Evolutionary conservation across 2,888 invertebrate genomes (phyloP).

Genomic region (Eupithecia subfuscata): DNA sequence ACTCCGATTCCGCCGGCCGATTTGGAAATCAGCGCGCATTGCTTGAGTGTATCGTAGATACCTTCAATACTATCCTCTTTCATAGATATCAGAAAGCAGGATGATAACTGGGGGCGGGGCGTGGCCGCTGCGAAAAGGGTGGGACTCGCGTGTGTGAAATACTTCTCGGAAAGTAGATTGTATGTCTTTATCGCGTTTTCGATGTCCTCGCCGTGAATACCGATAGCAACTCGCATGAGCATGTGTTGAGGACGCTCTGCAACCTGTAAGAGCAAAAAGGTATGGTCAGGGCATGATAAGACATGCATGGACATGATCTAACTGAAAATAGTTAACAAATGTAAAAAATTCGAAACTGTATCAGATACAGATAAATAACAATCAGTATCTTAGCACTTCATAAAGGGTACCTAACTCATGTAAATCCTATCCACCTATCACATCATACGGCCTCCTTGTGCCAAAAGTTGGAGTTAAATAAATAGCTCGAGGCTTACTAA

Average conservation of each 20-base stretch:
- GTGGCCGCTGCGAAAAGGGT: conserved; percentile 98
- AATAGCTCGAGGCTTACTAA: too few relatives aligned
- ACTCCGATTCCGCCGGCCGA: conserved; percentile 98
- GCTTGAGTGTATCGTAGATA: conserved; percentile 95
- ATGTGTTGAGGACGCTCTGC: conserved; percentile 99
- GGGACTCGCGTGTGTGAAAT: conserved; percentile 99
- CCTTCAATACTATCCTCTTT: conserved; percentile 97
- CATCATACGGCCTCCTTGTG: too few relatives aligned
- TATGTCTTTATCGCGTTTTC: conserved; percentile 97
- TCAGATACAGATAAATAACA: background rate
- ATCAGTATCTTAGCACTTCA: background rate
- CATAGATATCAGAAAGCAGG: conserved; percentile 98
- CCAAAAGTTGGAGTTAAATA: too few relatives aligned
- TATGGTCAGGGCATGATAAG: background rate
- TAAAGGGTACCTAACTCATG: background rate
- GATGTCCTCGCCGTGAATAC: conserved; percentile 97
- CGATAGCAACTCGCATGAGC: conserved; percentile 98
- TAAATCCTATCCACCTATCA: background rate
- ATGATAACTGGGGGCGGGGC: conserved; percentile 94
- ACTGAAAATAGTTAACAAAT: background rate
- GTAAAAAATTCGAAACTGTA: background rate
- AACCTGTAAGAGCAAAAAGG: conserved; percentile 72
- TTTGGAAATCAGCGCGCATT: conserved; percentile 98
- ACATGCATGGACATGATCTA: background rate
- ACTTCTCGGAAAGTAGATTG: conserved; percentile 96